Evolutionary conservation across 2,888 invertebrate species (phyloP), one percentile per base, ranked within the genome.

Genomic region (Agrochola litura): DNA sequence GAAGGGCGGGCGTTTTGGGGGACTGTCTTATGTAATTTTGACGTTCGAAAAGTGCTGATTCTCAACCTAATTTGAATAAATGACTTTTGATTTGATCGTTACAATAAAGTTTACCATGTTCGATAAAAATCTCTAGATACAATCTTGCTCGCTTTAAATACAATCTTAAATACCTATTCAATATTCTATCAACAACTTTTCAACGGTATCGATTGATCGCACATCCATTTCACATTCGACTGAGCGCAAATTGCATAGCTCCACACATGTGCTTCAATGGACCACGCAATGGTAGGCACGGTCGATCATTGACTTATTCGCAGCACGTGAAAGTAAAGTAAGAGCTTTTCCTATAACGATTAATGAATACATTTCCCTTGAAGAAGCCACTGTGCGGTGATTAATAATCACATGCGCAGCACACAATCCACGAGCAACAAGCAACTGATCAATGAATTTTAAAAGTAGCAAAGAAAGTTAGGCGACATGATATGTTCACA

Each of bases 251-350:
- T 73, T 86, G 73, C 74, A 73, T 79, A 81, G 72, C 68, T 76
- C 37, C 71, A 74, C 73, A 78, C 73, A 75, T 58, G 72, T 78
- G 63, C 84, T 14, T 73, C 85, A 77, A 87, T 88, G 84, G 77
- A 86, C 73, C 81, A 79, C 69, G 79, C 88, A 89, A 90, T 85
- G 76, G 75, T 68, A 79, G 83, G 81, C 79, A 63, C 58, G 69
- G 82, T 81, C 80, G 81, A 76, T 77, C 73, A 56, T 41, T 19
- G 54, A 41, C 10, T 25, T n/a, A 74, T 73, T 79, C 63, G 83
- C 83, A 82, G 64, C 66, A 30, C 73, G 90, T 83, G 91, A 91
- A 91, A 91, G 91, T 91, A 78, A 83, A 79, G 78, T 82, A 85
- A 85, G 78, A 85, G 84, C 79, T 83, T 89, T 90, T 89, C 87